Percentiles rank a stretch among this genome's conserved stretches.
These are phyloP conservation scores for Podarcis siculus DNA, from an alignment of 2,797 vertebrate species.

Conservation along the genomic window DNA sequence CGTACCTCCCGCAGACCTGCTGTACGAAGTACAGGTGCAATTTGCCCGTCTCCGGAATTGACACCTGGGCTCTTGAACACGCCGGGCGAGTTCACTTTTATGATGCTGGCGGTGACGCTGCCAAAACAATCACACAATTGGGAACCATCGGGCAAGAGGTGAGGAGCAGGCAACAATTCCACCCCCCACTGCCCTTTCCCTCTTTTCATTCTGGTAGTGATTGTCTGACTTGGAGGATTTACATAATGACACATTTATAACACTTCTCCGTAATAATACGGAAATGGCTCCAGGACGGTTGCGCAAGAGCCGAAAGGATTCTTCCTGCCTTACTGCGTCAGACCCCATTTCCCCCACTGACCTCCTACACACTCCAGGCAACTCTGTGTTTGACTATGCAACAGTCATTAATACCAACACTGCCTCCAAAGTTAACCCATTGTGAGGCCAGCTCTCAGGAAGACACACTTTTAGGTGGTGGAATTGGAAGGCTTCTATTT, in stretches of 20 bases:
- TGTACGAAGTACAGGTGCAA: not conserved
- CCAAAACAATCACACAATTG: not conserved
- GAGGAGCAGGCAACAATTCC: not conserved
- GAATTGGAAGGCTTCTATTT: not conserved
- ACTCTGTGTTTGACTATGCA: conserved; percentile 19
- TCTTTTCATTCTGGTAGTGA: conserved; percentile 4
- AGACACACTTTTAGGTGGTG: not conserved
- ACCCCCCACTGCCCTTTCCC: accelerated
- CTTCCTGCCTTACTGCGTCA: conserved; percentile 27
- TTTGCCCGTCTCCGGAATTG: not conserved
- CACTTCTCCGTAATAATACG: conserved; percentile 9
- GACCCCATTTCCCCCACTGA: conserved; percentile 5
- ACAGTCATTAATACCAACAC: conserved; percentile 15
- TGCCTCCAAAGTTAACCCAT: conserved; percentile 14
- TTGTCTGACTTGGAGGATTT: conserved; percentile 14
- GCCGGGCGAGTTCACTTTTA: not conserved
- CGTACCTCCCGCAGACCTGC: not conserved
- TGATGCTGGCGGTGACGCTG: conserved; percentile 8
- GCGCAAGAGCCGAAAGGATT: conserved; percentile 25
- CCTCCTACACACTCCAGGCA: conserved; percentile 20
- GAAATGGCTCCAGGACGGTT: conserved; percentile 12
- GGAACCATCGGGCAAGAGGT: not conserved
- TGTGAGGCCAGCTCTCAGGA: not conserved
- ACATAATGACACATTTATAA: conserved; percentile 27
- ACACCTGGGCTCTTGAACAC: not conserved